A percentile compares a stretch with the other conserved stretches of the same genome.
Conservation (phyloP, 2,888 invertebrate genomes). For the Drosophila pegasa region DNA sequence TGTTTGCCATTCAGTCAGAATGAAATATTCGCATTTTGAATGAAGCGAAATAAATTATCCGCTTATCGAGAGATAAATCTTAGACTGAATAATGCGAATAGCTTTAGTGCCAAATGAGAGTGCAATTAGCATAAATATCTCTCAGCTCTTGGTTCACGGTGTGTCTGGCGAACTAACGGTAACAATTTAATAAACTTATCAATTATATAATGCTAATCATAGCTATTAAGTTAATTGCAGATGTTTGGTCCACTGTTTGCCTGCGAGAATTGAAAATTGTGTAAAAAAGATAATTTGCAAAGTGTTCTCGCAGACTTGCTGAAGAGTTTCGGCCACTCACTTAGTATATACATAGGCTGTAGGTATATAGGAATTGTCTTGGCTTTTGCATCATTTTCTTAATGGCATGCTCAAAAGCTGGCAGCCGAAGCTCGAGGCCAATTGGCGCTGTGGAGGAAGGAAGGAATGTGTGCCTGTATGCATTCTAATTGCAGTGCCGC, state of each 20-base stretch:
- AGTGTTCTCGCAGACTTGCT: slow-evolving; percentile 3
- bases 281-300: slow-evolving; percentile 28
- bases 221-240: slow-evolving; percentile 16
- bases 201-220: slow-evolving; percentile 19
- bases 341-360: background rate
- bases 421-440: slow-evolving; percentile 55
- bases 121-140: slow-evolving; percentile 5
- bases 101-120: background rate
- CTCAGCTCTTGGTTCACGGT: no score
- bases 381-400: slow-evolving; percentile 43
- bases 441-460: slow-evolving; percentile 45
- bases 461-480: slow-evolving; percentile 66
- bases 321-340: slow-evolving; percentile 4
- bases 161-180: background rate
- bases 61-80: background rate
- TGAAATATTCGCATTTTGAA: slow-evolving; percentile 6
- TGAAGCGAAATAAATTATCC: background rate
- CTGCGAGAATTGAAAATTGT: slow-evolving; percentile 6
- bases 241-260: slow-evolving; percentile 8
- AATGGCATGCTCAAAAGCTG: slow-evolving; percentile 40
- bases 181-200: slow-evolving; percentile 2
- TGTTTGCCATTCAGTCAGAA: slow-evolving; percentile 6
- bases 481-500: slow-evolving; percentile 71
- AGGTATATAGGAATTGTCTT: slow-evolving; percentile 11
- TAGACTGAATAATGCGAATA: background rate